Conservation (phyloP, 1,140 invertebrate species). For the Hylaeus anthracinus region DNA sequence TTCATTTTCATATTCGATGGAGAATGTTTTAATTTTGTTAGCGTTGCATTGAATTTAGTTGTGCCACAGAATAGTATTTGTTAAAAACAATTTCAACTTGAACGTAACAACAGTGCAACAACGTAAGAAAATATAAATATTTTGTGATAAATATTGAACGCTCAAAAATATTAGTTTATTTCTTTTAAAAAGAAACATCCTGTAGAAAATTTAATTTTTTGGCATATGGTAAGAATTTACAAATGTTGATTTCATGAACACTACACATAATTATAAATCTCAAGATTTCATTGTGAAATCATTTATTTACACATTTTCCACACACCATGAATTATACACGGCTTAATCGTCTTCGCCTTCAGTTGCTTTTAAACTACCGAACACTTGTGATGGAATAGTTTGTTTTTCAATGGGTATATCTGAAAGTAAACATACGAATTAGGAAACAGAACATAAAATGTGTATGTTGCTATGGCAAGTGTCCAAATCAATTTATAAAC, state of each 20-base stretch:
- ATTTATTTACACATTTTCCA: slow-evolving; percentile 24
- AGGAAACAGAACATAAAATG: neutral
- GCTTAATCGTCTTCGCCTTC: slow-evolving; percentile 70
- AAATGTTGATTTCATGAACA: neutral
- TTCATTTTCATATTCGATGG: neutral
- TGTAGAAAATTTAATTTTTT: neutral
- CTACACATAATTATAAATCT: slow-evolving; percentile 16
- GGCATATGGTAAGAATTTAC: neutral
- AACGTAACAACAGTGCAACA: neutral
- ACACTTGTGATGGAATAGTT: slow-evolving; percentile 91
- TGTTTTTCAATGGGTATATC: slow-evolving; percentile 90
- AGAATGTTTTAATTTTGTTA: slow-evolving; percentile 14
- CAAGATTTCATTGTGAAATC: slow-evolving; percentile 10
- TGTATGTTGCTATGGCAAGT: slow-evolving; percentile 11
- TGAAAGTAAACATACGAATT: slow-evolving; percentile 67
- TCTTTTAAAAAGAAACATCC: neutral
- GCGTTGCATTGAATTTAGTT: neutral
- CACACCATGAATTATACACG: neutral
- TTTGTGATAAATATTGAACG: slow-evolving; percentile 9
- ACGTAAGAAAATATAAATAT: neutral
- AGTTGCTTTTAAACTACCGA: slow-evolving; percentile 86
- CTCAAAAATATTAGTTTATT: neutral
- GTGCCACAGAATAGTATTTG: neutral
- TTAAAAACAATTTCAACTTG: slow-evolving; percentile 3
- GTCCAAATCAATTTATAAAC: slow-evolving; percentile 50